Evolutionary conservation across 1,140 invertebrate species (phyloP).

Genomic region (Dendrolimus punctatus): DNA sequence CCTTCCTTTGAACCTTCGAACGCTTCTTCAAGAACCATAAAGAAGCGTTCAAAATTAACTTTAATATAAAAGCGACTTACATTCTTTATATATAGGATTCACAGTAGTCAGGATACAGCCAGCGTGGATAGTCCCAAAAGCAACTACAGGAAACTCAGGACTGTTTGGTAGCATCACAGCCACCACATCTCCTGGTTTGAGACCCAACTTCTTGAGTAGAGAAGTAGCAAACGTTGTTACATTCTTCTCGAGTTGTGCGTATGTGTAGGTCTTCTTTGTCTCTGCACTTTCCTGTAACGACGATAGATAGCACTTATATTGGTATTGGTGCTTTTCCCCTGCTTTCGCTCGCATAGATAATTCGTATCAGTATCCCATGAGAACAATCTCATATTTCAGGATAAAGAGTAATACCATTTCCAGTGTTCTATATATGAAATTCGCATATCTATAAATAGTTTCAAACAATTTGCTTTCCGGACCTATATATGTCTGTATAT

Average conservation of each 20-base stretch:
- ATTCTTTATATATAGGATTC: constrained; percentile 86
- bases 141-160: constrained; percentile 81
- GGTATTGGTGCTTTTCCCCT: too few relatives aligned
- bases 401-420: too few relatives aligned
- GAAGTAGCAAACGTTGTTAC: constrained; percentile 78
- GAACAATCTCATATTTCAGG: too few relatives aligned
- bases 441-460: too few relatives aligned
- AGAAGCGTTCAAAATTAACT: background rate
- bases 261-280: constrained; percentile 82
- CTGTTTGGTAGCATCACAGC: constrained; percentile 81
- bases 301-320: background rate
- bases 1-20: too few relatives aligned
- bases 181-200: constrained; percentile 80
- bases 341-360: too few relatives aligned
- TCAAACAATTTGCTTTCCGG: too few relatives aligned
- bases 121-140: constrained; percentile 79
- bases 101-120: constrained; percentile 84
- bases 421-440: too few relatives aligned
- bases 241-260: constrained; percentile 75
- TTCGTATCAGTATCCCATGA: too few relatives aligned
- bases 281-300: constrained; percentile 78
- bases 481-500: too few relatives aligned
- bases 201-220: constrained; percentile 76
- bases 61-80: constrained; percentile 70
- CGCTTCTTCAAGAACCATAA: constrained; percentile 1